Base-by-base conservation (phyloP, 2,113 vertebrate species). In the Atherinomorus stipes region DNA sequence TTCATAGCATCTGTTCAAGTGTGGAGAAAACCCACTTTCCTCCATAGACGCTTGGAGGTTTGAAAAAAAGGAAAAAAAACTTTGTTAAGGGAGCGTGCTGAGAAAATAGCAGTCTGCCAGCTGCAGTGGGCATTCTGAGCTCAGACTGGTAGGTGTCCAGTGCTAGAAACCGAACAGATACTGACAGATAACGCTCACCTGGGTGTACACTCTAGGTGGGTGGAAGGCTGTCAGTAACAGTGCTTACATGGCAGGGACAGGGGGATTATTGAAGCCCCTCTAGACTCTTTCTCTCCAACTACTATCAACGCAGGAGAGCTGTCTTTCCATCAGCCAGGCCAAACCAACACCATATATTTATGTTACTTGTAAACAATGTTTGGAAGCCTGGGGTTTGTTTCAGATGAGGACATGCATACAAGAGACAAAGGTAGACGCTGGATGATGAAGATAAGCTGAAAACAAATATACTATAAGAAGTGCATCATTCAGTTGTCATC, bases 31-130 rank as follows among this genome's bases (percentile, higher is more conserved):
- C 25, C 28, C 68, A 63, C 56, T 76, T 61, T 53, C 28, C 54
- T 60, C 64, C 59, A 58, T 85, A 57, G 80, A 80, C 70, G 84
- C 77, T 78, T 47, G 57, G 68, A 85, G 84, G 81, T 83, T 87
- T 71, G 0, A 11, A 28, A 80, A 78, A 42, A 84, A 50, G 44
- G 38, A n/a, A 58, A 69, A 73, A 87, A 90, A 90, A 91, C 86
- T 90, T 90, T 89, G 90, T 94, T 93, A 93, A 94, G 85, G 78
- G 74, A 76, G 63, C 93, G 60, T 91, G 94, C 92, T 93, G 94
- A 78, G 92, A 93, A 95, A 94, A 95, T 94, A 90, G 85, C 84
- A 87, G 90, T 84, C 74, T 84, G 71, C 81, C 73, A 78, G 81
- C 77, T 69, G 72, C 85, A 76, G 65, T 70, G 88, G 85, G 71